Evolutionary conservation across 2,888 invertebrate genomes (phyloP), one percentile per base, ranked within the genome.

Genomic region (Falcaria lacertinaria): DNA sequence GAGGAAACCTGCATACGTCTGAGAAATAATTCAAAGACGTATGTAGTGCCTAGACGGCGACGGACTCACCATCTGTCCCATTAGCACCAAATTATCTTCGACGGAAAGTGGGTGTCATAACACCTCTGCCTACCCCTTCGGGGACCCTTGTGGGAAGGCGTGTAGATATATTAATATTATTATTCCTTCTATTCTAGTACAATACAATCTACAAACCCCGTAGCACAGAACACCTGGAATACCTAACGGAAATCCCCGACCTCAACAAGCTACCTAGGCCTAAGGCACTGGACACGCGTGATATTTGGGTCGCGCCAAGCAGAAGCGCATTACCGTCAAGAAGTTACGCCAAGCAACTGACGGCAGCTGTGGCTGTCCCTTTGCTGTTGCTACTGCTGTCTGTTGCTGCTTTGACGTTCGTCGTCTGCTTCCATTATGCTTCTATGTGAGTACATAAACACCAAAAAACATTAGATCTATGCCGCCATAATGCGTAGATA

Each of bases 351-450:
- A 89, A 91, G 45, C 94, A 95, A 66, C 85, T 95, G 53, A 89
- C 92, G 0, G 91, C 93, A 2, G 93, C 94, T 0, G 91, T 95
- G 44, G 90, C 94, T 8, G 90, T 94, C 11, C 95, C 96, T 0
- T 85, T 93, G 51, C 73, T 93, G 42, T 82, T 95, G 35, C 87
- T 96, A 67, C 76, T 94, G 35, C 69, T 94, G 14, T 79, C 95
- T 1, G 90, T 93, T 1, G 90, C 93, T 2, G 86, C 94, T 5
- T 73, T 96, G 1, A 94, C 95, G 0, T 91, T 93, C 1, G 92
- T 94, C 0, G 83, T 96, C 8, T 96, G 95, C 74, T 92, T 95
- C 54, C 93, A 94, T 55, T 93, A 94, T 62, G 93, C 94, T 52
- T 92, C 93, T 68, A 89, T 94, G 95, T 95, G 78, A 94, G 95